phyloP scores from a whole-genome alignment of 2,888 invertebrate species.

The Seira ritae region DNA sequence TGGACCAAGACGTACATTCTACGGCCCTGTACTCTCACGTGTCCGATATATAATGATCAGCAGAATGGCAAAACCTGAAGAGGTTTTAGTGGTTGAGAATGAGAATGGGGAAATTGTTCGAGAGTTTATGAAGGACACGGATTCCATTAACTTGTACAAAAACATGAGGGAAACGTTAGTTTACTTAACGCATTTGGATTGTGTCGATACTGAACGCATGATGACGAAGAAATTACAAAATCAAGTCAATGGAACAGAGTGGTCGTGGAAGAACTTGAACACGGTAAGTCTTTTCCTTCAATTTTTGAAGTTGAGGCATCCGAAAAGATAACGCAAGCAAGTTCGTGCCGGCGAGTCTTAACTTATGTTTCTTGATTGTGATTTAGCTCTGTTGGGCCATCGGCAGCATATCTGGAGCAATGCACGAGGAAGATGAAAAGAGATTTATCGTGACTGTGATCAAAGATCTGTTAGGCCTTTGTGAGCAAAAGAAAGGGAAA shows the following conservation, averaged over 20 bases:
- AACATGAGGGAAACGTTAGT: slow-evolving; percentile 99
- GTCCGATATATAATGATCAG: slow-evolving; percentile 95
- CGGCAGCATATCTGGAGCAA: slow-evolving; percentile 98
- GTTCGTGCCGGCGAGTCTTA: no score
- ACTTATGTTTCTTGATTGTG: slow-evolving; percentile 35
- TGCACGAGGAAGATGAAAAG: slow-evolving; percentile 99
- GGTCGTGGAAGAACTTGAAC: slow-evolving; percentile 99
- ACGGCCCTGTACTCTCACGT: slow-evolving; percentile 88
- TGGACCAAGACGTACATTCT: slow-evolving; percentile 82
- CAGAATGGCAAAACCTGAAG: slow-evolving; percentile 99
- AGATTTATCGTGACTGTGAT: slow-evolving; percentile 99
- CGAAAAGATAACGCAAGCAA: background rate
- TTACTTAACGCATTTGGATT: slow-evolving; percentile 98
- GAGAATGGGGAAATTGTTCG: slow-evolving; percentile 99
- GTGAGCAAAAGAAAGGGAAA: slow-evolving; percentile 98
- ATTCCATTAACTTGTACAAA: slow-evolving; percentile 99
- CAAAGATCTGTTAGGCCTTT: slow-evolving; percentile 96
- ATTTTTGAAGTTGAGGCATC: background rate
- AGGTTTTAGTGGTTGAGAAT: slow-evolving; percentile 99
- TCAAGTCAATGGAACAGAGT: slow-evolving; percentile 98
- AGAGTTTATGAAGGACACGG: slow-evolving; percentile 99
- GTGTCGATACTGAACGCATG: slow-evolving; percentile 96
- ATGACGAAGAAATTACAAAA: slow-evolving; percentile 99
- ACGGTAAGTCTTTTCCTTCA: slow-evolving; percentile 79
- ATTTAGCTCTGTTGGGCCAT: slow-evolving; percentile 96